Evolutionary conservation across 2,888 invertebrate genomes (phyloP).

Genomic region (Automeris io): DNA sequence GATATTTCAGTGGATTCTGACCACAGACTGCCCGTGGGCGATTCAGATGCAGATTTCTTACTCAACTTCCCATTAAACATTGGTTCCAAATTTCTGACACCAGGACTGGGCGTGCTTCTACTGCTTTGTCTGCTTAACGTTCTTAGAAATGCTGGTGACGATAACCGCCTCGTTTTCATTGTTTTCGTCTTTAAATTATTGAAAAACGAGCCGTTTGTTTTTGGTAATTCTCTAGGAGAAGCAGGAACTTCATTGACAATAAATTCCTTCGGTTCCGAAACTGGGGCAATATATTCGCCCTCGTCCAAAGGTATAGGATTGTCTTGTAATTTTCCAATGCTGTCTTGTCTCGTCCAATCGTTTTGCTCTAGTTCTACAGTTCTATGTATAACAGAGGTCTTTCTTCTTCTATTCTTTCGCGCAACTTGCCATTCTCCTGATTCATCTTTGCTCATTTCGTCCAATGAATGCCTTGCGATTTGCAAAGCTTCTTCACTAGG

Average conservation of each 20-base stretch:
- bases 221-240: conserved; percentile 46
- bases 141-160: conserved; percentile 78
- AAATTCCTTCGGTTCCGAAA: conserved; percentile 61
- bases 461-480: conserved; percentile 77
- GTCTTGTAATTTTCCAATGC: conserved; percentile 58
- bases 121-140: conserved; percentile 72
- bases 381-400: conserved; percentile 59
- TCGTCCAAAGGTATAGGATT: conserved; percentile 76
- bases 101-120: conserved; percentile 59
- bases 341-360: conserved; percentile 47
- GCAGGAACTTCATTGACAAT: conserved; percentile 29
- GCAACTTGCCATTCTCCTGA: conserved; percentile 67
- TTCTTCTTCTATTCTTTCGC: conserved; percentile 67
- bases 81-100: conserved; percentile 45
- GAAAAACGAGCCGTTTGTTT: conserved; percentile 69
- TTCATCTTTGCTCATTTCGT: conserved; percentile 70
- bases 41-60: conserved; percentile 58
- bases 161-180: conserved; percentile 71
- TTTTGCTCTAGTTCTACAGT: conserved; percentile 54
- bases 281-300: conserved; percentile 71
- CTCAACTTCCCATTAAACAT: conserved; percentile 55
- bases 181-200: conserved; percentile 66
- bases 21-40: conserved; percentile 67
- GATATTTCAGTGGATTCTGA: conserved; percentile 68
- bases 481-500: conserved; percentile 86